phyloP scores from a whole-genome alignment of 2,797 vertebrate genomes.

The Anguilla pacifica region DNA sequence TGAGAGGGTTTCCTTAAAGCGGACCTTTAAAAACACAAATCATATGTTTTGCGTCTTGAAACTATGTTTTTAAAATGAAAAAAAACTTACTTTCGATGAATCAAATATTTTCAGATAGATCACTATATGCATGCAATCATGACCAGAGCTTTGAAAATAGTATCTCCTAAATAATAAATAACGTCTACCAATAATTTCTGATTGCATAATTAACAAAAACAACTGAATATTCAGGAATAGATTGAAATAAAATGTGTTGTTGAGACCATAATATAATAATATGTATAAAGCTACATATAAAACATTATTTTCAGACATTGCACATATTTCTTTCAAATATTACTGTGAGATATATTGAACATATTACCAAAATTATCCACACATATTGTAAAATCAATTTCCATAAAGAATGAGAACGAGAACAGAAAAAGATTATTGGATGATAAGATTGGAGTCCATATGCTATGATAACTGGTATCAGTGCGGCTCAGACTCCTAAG shows the following conservation, averaged over 20 bases:
- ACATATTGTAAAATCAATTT: not conserved
- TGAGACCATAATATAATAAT: not conserved
- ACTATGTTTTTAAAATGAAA: conserved; percentile 50
- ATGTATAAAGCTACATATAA: not conserved
- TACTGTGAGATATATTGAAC: not conserved
- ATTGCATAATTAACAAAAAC: not conserved
- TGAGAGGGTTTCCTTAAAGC: conserved; percentile 51
- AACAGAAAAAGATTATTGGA: not conserved
- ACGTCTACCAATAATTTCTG: not conserved
- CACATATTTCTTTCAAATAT: not conserved
- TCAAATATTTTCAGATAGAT: conserved; percentile 26
- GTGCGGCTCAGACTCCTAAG: not conserved
- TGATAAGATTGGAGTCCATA: not conserved
- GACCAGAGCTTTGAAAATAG: not conserved
- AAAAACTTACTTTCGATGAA: not conserved
- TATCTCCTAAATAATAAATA: not conserved
- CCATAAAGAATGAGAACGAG: not conserved
- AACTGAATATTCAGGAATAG: not conserved
- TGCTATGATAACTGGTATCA: conserved; percentile 11
- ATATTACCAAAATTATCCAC: not conserved
- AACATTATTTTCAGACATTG: not conserved
- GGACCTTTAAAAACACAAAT: conserved; percentile 50
- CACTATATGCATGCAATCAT: not conserved
- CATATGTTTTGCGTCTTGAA: conserved; percentile 63
- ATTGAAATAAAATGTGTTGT: not conserved